These are phyloP conservation scores for Acinonyx jubatus DNA, from an alignment of 2,113 vertebrate genomes.

Conservation along the genomic window DNA sequence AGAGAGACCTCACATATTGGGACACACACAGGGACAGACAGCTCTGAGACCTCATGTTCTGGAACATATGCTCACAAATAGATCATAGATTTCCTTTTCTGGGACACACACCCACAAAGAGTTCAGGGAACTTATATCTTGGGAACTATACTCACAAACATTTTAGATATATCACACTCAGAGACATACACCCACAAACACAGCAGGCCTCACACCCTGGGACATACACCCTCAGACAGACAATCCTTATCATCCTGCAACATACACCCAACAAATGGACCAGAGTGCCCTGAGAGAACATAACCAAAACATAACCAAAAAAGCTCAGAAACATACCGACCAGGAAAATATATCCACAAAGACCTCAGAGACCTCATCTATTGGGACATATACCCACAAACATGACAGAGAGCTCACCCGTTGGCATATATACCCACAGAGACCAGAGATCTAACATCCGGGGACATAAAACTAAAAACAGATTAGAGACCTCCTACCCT, in stretches of 20 bases:
- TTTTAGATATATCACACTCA: neutral
- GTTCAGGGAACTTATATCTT: neutral
- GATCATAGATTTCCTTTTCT: neutral
- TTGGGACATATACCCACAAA: neutral
- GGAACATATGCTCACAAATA: neutral
- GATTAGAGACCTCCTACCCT: neutral
- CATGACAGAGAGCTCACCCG: neutral
- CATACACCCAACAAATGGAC: neutral
- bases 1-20: neutral
- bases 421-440: neutral
- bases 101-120: neutral
- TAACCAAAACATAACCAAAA: neutral
- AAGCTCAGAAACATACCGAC: neutral
- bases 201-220: neutral
- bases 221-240: neutral
- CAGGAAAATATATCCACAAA: neutral
- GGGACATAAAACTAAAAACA: neutral
- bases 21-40: neutral
- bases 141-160: neutral
- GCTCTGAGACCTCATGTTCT: neutral
- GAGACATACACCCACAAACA: neutral
- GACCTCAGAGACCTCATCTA: neutral
- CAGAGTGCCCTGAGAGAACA: neutral
- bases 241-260: neutral
- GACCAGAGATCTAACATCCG: neutral